Percentiles rank a stretch among this genome's conserved stretches.
Conservation (phyloP, 2,888 invertebrate genomes). For the Synanthedon formicaeformis region DNA sequence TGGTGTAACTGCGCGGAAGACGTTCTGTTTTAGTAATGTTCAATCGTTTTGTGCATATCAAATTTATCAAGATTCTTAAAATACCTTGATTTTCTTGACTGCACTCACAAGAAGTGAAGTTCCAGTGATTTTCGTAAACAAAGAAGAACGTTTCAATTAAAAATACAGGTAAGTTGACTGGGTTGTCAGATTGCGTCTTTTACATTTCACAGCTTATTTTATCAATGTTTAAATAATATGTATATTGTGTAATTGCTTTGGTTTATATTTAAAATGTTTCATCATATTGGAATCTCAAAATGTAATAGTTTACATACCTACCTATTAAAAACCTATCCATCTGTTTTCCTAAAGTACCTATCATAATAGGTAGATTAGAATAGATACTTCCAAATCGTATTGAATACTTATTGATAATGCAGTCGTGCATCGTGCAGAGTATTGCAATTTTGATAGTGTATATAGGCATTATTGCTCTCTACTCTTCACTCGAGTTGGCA, state of each 20-base stretch:
- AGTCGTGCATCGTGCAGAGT: too few species aligned
- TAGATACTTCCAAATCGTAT: conserved; percentile 7
- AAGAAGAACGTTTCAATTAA: conserved; percentile 46
- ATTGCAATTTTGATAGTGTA: conserved; percentile 49
- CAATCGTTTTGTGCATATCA: conserved; percentile 65
- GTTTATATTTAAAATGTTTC: too few species aligned
- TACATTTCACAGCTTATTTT: conserved; percentile 40
- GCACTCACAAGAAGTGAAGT: conserved; percentile 49
- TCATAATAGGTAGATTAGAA: conserved; percentile 7
- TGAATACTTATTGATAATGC: conserved; percentile 6
- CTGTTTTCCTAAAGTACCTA: conserved; percentile 21
- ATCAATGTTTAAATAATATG: conserved; percentile 26
- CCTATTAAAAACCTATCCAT: conserved; percentile 15
- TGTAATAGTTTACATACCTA: too few species aligned
- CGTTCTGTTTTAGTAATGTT: conserved; percentile 62
- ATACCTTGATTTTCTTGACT: conserved; percentile 56
- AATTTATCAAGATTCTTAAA: conserved; percentile 63
- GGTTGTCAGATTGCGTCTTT: conserved; percentile 67
- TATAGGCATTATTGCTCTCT: conserved; percentile 31
- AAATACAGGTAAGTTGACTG: conserved; percentile 60
- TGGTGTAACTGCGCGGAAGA: conserved; percentile 65
- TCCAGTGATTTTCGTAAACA: conserved; percentile 55
- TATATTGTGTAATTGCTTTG: conserved; percentile 36
- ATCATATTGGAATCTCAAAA: too few species aligned
- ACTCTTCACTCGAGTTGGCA: conserved; percentile 44